phyloP scores from a whole-genome alignment of 2,797 vertebrate species.

The Microtus californicus region DNA sequence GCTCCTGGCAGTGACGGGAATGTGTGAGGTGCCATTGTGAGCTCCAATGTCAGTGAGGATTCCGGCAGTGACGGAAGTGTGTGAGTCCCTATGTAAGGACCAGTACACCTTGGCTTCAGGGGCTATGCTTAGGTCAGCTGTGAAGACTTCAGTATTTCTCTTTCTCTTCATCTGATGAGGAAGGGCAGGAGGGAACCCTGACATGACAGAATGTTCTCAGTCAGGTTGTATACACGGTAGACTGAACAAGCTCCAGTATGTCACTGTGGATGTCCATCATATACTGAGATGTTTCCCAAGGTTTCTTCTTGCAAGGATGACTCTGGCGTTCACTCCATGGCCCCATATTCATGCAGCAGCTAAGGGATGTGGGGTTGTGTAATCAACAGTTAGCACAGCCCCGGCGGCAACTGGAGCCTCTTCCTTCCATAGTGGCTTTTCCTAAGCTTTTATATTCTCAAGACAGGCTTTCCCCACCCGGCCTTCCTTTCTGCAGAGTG shows the following conservation, averaged over 20 bases:
- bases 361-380: not conserved
- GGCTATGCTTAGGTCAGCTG: not conserved
- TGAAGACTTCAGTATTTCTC: not conserved
- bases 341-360: not conserved
- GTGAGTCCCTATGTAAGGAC: not conserved
- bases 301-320: not conserved
- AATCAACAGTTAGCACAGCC: not conserved
- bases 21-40: not conserved
- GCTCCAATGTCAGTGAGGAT: not conserved
- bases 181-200: not conserved
- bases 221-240: not conserved
- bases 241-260: not conserved
- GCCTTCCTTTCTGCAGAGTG: constrained; percentile 8
- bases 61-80: not conserved
- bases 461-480: not conserved
- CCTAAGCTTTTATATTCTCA: not conserved
- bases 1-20: not conserved
- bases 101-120: not conserved
- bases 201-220: not conserved
- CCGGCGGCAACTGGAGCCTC: not conserved
- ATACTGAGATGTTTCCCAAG: not conserved
- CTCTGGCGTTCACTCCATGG: not conserved
- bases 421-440: constrained; percentile 8
- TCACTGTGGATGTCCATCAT: not conserved
- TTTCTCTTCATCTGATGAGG: not conserved